phyloP scores from a whole-genome alignment of 2,113 vertebrate species.

The Microtus ochrogaster region DNA sequence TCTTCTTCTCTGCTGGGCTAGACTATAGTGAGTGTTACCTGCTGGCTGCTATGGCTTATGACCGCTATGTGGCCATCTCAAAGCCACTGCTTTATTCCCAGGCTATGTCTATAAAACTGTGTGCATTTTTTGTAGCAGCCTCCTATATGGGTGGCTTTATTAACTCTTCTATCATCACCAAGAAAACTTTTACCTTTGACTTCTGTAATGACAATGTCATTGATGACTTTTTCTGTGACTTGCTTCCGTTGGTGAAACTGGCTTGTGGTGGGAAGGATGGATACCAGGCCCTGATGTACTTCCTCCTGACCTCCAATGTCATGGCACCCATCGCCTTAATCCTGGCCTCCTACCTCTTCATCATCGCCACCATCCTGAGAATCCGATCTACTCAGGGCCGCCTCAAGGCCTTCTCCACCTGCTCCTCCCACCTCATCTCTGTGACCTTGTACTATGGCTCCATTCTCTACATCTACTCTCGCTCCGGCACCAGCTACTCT shows the following conservation, averaged over 20 bases:
- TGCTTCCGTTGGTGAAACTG: slow-evolving; percentile 47
- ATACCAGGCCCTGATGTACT: slow-evolving; percentile 33
- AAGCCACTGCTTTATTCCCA: slow-evolving; percentile 29
- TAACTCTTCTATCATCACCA: slow-evolving; percentile 29
- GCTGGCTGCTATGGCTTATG: slow-evolving; percentile 50
- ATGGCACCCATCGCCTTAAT: neutral
- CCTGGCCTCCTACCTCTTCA: slow-evolving; percentile 41
- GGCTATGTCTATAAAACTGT: neutral
- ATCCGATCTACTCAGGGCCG: neutral
- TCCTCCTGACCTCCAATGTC: slow-evolving; percentile 48
- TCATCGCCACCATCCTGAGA: slow-evolving; percentile 3
- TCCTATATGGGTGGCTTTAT: slow-evolving; percentile 39
- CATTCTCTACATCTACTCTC: neutral
- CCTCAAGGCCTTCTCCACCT: slow-evolving; percentile 32
- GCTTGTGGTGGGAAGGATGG: neutral
- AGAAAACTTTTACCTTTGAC: slow-evolving; percentile 13
- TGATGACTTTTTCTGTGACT: slow-evolving; percentile 66
- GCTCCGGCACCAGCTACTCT: neutral
- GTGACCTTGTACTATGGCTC: slow-evolving; percentile 46
- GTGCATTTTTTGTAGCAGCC: neutral
- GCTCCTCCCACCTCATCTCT: slow-evolving; percentile 44
- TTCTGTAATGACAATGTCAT: slow-evolving; percentile 42
- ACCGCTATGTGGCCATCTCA: slow-evolving; percentile 22
- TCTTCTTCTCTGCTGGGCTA: slow-evolving; percentile 16
- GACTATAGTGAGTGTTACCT: slow-evolving; percentile 47